These are phyloP conservation scores for Thaleichthys pacificus DNA, from an alignment of 2,797 vertebrate species.

Conservation along the genomic window DNA sequence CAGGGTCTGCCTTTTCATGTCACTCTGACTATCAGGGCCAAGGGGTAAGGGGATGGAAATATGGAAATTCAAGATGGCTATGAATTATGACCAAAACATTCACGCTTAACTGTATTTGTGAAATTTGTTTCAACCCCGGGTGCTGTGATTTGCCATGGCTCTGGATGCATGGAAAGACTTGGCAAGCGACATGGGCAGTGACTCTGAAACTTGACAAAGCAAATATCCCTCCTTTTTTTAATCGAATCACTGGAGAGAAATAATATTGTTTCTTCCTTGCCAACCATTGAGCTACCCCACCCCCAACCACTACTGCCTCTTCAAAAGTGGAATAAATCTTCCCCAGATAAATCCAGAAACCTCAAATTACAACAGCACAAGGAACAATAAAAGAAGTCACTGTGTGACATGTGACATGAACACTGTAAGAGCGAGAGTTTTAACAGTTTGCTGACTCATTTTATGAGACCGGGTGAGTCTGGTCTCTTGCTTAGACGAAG, in stretches of 20 bases:
- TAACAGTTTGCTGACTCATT: conserved; percentile 51
- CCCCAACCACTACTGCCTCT: conserved; percentile 20
- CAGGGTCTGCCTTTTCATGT: neutral
- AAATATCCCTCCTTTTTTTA: conserved; percentile 18
- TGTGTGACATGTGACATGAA: conserved; percentile 30
- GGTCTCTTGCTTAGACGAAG: conserved; percentile 26
- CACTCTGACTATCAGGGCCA: neutral
- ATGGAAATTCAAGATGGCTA: conserved; percentile 11
- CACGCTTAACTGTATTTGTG: conserved; percentile 28
- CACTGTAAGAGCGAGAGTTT: conserved; percentile 27
- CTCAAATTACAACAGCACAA: conserved; percentile 35
- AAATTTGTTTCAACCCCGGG: conserved; percentile 41
- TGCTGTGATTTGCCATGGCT: conserved; percentile 38
- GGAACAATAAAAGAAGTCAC: conserved; percentile 37
- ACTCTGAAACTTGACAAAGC: conserved; percentile 27
- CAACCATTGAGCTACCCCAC: conserved; percentile 15
- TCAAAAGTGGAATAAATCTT: conserved; percentile 29
- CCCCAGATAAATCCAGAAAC: conserved; percentile 28
- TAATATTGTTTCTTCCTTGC: conserved; percentile 29
- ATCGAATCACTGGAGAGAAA: conserved; percentile 20
- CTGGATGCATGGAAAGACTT: conserved; percentile 26
- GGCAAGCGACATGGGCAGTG: neutral
- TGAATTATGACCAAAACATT: conserved; percentile 29
- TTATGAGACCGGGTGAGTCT: conserved; percentile 39
- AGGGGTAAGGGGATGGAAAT: conserved; percentile 13